phyloP scores from a whole-genome alignment of 2,113 vertebrate species.

The Ictalurus furcatus region DNA sequence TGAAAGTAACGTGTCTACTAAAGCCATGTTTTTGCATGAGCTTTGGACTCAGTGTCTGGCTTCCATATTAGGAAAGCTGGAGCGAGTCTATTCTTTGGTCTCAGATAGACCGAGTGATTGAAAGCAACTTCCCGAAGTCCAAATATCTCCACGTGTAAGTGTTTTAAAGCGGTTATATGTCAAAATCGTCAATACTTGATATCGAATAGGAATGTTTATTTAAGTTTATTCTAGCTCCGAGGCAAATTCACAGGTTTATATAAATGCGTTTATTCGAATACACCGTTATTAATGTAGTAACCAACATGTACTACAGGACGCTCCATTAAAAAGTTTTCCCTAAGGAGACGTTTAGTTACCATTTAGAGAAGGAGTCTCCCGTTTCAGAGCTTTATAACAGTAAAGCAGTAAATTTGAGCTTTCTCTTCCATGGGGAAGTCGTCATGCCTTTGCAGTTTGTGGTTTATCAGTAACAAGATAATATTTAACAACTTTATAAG shows the following conservation, averaged over 20 bases:
- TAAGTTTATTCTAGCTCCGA: background rate
- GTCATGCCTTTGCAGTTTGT: background rate
- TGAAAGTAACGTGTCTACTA: background rate
- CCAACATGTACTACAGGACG: background rate
- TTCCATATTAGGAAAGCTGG: background rate
- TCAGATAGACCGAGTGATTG: no score
- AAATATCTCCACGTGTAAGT: background rate
- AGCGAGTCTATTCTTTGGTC: background rate
- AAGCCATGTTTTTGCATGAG: conserved; percentile 10
- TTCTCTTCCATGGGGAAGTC: background rate
- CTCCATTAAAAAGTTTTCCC: background rate
- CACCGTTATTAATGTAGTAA: background rate
- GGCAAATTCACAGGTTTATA: background rate
- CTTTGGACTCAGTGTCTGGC: conserved; percentile 1
- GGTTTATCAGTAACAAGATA: no score
- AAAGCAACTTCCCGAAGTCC: background rate
- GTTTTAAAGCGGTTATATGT: background rate
- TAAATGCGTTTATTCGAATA: background rate
- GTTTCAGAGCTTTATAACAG: background rate
- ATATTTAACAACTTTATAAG: background rate
- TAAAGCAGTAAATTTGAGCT: background rate
- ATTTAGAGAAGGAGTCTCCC: background rate
- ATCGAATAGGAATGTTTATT: no score
- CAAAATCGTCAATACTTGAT: background rate
- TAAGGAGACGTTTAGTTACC: background rate